Conservation (phyloP, 2,113 vertebrate genomes). For the Microtus pennsylvanicus region DNA sequence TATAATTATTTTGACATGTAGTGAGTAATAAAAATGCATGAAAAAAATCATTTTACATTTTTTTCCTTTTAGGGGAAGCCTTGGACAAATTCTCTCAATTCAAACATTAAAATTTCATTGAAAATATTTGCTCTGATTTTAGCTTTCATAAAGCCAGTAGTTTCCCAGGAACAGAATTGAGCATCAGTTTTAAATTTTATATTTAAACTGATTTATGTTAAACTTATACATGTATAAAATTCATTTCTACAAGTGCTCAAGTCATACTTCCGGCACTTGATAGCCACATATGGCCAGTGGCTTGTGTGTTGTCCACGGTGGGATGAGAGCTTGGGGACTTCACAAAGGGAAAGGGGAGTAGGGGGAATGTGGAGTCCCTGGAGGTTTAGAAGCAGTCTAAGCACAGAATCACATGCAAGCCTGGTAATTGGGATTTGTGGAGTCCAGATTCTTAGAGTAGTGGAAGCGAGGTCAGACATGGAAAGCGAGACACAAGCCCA, state of each 20-base stretch:
- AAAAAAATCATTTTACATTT: constrained; percentile 29
- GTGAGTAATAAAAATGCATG: constrained; percentile 32
- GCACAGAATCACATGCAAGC: background rate
- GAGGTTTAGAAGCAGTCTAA: background rate
- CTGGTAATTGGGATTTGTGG: accelerated
- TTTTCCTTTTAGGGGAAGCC: background rate
- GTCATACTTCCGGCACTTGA: background rate
- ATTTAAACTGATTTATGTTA: constrained; percentile 24
- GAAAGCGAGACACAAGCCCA: background rate
- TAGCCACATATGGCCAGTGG: background rate
- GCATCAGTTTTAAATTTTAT: constrained; percentile 42
- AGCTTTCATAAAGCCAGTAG: constrained; percentile 10
- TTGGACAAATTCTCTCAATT: constrained; percentile 41
- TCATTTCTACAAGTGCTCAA: background rate
- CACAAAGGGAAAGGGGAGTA: background rate
- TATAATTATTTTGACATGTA: constrained; percentile 23
- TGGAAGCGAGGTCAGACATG: accelerated
- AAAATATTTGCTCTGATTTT: constrained; percentile 52
- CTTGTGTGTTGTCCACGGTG: background rate
- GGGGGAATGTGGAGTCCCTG: background rate
- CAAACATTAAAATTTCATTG: constrained; percentile 54
- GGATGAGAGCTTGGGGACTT: background rate
- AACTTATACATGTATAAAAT: background rate
- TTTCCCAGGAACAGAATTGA: background rate
- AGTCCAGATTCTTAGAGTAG: background rate